Percentiles rank a stretch among this genome's conserved stretches.
These are phyloP conservation scores for Oreocharis arfaki DNA, from an alignment of 2,113 vertebrate genomes.

Conservation along the genomic window DNA sequence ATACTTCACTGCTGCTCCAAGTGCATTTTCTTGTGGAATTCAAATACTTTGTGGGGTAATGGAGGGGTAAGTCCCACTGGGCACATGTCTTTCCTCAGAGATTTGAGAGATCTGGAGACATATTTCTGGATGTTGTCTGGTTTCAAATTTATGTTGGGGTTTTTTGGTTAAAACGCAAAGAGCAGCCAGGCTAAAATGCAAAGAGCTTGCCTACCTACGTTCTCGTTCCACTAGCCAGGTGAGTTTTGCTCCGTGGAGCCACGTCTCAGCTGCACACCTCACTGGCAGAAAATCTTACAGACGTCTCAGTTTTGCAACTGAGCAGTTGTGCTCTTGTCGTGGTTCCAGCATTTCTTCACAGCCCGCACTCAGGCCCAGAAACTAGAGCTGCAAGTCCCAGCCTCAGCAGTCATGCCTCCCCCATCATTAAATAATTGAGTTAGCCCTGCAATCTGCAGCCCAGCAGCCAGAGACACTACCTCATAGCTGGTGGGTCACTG, in stretches of 20 bases:
- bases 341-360: constrained; percentile 29
- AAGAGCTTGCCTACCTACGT: not conserved
- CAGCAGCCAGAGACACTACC: constrained; percentile 51
- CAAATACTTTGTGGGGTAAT: not conserved
- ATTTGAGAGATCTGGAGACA: not conserved
- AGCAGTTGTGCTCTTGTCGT: not conserved
- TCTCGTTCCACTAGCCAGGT: not conserved
- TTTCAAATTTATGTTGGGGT: not conserved
- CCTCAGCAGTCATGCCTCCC: constrained; percentile 27
- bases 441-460: constrained; percentile 6
- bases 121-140: not conserved
- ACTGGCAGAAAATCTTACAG: not conserved
- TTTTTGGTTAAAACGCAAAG: not conserved
- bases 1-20: not conserved
- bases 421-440: constrained; percentile 62
- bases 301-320: not conserved
- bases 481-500: constrained; percentile 56
- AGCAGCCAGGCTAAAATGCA: not conserved
- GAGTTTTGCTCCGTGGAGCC: not conserved
- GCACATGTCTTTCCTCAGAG: not conserved
- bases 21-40: not conserved
- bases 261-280: not conserved
- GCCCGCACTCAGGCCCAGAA: not conserved
- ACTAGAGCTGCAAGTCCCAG: constrained; percentile 28
- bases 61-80: not conserved